Evolutionary conservation across 2,797 vertebrate species (phyloP).

Genomic region (Pantherophis alleghaniensis): DNA sequence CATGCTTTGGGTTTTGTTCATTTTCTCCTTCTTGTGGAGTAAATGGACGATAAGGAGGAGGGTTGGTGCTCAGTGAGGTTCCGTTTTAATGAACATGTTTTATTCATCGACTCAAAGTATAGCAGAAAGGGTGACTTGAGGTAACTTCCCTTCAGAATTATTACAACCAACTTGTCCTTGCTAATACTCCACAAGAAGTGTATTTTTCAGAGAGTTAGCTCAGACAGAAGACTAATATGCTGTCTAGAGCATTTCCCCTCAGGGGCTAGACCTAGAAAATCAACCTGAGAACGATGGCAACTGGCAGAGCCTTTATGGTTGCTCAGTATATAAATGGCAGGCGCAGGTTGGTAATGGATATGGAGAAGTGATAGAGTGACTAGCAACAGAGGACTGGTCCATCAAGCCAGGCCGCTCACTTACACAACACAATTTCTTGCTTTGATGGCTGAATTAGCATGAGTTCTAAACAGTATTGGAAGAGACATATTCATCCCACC

Average conservation of each 20-base stretch:
- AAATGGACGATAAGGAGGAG: neutral
- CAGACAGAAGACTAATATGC: neutral
- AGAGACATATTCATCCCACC: neutral
- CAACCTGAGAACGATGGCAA: neutral
- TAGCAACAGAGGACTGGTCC: fast-evolving
- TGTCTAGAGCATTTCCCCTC: neutral
- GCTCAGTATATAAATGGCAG: neutral
- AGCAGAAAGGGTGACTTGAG: neutral
- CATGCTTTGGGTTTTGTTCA: neutral
- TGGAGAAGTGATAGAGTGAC: neutral
- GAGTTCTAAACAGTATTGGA: neutral
- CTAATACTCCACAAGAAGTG: neutral
- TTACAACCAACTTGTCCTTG: neutral
- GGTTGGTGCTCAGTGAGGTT: neutral
- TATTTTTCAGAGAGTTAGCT: neutral
- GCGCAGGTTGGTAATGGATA: neutral
- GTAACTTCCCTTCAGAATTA: neutral
- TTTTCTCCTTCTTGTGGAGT: neutral
- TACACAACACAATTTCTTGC: neutral
- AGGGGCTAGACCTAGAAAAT: neutral
- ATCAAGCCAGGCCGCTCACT: neutral
- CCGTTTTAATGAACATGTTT: neutral
- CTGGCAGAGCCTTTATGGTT: neutral
- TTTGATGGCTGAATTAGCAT: neutral
- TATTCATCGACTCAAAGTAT: neutral